Base-by-base conservation (phyloP, 2,113 vertebrate genomes). In the Saguinus midas region DNA sequence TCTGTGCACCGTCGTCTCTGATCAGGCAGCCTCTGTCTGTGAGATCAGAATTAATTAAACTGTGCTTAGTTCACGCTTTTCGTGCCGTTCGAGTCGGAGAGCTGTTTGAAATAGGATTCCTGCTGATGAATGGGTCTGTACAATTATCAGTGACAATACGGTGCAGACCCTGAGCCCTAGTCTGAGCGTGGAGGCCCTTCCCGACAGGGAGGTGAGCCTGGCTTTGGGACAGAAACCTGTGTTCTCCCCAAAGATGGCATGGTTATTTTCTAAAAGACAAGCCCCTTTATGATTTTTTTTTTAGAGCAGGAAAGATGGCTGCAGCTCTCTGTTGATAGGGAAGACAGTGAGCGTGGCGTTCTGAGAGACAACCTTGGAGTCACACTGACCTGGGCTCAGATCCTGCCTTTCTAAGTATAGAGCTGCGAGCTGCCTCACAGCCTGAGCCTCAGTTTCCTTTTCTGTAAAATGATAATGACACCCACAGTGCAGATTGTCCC, bases 11-110 rank as follows among this genome's bases (percentile, higher is more conserved):
- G 55, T 32, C 45, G 43, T 58, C 85, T 79, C 81, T 66, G 48
- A 79, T 92, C 79, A 75, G 86, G 55, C 94, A 94, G 92, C 81
- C 94, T 95, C 83, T 40, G 72, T 90, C 96, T 97, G 91, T 97
- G 96, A 96, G 94, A 96, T 97, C 95, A 96, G 95, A 96, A 97
- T 96, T 95, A 96, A 97, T 94, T 96, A 96, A 86, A 64, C 91
- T 97, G 95, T 93, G n/a, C 68, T 94, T 95, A 94, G 92, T 97
- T 96, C 96, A 79, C 43, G 95, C 86, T 87, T 98, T 86, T 61
- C 91, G 79, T 93, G 94, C 89, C 73, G 57, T 91, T 91, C 90
- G 92, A 92, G 29, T 58, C 68, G 1, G 89, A 70, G 92, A 89
- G 95, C 78, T 84, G 87, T 97, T 97, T 76, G 94, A 90, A 97